phyloP scores from a whole-genome alignment of 2,797 vertebrate genomes.

The Tokudaia muenninki region DNA sequence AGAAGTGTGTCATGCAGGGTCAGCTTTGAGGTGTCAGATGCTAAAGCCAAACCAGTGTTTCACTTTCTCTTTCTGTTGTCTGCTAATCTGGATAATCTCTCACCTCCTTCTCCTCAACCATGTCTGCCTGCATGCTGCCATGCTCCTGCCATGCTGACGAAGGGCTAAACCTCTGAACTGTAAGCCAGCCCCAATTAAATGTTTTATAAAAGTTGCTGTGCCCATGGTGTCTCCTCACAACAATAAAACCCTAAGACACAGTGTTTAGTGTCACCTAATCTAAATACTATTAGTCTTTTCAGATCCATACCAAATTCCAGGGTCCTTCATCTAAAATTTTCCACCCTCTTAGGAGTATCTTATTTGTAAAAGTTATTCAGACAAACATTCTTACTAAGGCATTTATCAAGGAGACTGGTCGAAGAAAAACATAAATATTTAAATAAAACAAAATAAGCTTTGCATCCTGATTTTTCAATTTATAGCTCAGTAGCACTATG shows the following conservation, averaged over 20 bases:
- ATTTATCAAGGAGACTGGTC: background rate
- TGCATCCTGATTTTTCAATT: slow-evolving; percentile 22
- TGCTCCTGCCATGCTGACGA: background rate
- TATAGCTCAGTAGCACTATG: background rate
- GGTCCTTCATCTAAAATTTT: background rate
- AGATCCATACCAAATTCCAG: background rate
- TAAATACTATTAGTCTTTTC: slow-evolving; percentile 45
- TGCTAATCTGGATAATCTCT: background rate
- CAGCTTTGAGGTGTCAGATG: background rate
- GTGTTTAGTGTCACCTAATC: background rate
- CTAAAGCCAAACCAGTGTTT: background rate
- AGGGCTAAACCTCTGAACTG: background rate
- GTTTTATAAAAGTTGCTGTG: background rate
- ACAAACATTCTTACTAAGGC: background rate
- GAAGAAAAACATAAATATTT: slow-evolving; percentile 23
- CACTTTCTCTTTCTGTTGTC: background rate
- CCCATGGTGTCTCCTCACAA: background rate
- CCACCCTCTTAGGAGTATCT: background rate
- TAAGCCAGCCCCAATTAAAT: background rate
- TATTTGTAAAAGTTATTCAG: slow-evolving; percentile 7
- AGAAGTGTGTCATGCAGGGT: background rate
- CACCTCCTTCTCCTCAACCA: background rate
- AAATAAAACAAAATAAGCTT: slow-evolving; percentile 44
- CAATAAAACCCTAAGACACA: background rate
- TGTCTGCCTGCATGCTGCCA: background rate